Conservation (phyloP, 2,113 vertebrate genomes). For the Arothron firmamentum region DNA sequence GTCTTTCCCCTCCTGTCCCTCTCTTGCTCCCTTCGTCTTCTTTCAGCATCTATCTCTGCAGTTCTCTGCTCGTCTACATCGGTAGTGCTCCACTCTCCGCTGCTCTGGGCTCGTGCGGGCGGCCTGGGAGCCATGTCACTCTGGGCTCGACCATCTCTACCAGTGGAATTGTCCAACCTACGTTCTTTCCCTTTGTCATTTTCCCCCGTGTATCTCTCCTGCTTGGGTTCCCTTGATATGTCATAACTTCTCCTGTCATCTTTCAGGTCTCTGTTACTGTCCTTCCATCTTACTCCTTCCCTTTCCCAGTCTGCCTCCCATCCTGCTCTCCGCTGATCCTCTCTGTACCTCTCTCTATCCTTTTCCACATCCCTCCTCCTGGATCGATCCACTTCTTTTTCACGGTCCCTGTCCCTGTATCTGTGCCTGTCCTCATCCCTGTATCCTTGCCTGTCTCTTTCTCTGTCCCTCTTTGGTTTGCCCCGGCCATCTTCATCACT, state of each 20-base stretch:
- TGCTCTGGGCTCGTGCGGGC: slow-evolving; percentile 44
- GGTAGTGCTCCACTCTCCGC: slow-evolving; percentile 51
- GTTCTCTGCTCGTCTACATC: slow-evolving; percentile 10
- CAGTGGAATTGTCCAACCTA: slow-evolving; percentile 15
- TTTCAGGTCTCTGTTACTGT: slow-evolving; percentile 12
- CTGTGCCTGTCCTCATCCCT: slow-evolving; percentile 23
- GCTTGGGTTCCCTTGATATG: neutral
- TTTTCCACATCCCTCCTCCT: slow-evolving; percentile 27
- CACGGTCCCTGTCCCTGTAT: slow-evolving; percentile 25
- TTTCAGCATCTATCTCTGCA: slow-evolving; percentile 17
- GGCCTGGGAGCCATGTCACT: slow-evolving; percentile 7
- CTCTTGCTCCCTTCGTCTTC: slow-evolving; percentile 6
- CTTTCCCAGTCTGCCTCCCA: slow-evolving; percentile 1
- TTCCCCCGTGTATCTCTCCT: slow-evolving; percentile 24
- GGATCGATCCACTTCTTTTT: slow-evolving; percentile 21
- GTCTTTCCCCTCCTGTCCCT: slow-evolving; percentile 28
- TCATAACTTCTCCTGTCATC: slow-evolving; percentile 24
- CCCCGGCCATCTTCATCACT: slow-evolving; percentile 57
- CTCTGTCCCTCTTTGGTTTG: slow-evolving; percentile 24
- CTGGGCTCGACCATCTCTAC: slow-evolving; percentile 18
- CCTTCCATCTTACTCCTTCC: slow-evolving; percentile 7
- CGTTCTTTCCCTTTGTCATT: slow-evolving; percentile 26
- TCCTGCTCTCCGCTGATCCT: slow-evolving; percentile 1
- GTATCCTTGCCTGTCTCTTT: slow-evolving; percentile 24
- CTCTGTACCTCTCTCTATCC: slow-evolving; percentile 14